A percentile compares a stretch with the other conserved stretches of the same genome.
phyloP scores from a whole-genome alignment of 2,797 vertebrate species.

The Aythya fuligula region DNA sequence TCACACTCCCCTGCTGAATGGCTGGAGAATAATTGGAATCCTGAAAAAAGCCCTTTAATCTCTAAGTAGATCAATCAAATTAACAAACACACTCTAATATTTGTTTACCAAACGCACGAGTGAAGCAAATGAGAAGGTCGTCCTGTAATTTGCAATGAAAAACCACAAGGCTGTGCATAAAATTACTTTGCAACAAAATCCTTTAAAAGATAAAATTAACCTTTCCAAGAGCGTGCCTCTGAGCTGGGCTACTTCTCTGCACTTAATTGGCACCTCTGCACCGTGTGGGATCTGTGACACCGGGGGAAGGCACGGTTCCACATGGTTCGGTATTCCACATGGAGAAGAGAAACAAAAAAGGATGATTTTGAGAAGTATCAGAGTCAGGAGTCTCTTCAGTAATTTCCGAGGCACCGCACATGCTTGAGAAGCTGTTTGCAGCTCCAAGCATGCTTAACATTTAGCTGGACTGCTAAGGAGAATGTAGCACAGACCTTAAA shows the following conservation, averaged over 20 bases:
- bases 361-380: not conserved
- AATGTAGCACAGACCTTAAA: not conserved
- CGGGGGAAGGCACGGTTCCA: not conserved
- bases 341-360: not conserved
- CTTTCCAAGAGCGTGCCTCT: slow-evolving; percentile 14
- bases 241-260: not conserved
- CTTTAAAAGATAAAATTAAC: slow-evolving; percentile 67
- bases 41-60: slow-evolving; percentile 12
- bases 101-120: slow-evolving; percentile 51
- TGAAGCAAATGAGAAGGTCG: slow-evolving; percentile 65
- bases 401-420: not conserved
- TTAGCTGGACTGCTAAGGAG: not conserved
- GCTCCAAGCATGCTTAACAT: not conserved
- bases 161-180: slow-evolving; percentile 50
- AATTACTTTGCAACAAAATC: slow-evolving; percentile 50
- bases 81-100: slow-evolving; percentile 55
- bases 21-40: slow-evolving; percentile 42
- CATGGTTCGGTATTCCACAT: not conserved
- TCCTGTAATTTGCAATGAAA: slow-evolving; percentile 46
- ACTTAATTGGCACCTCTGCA: not conserved
- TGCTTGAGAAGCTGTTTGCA: not conserved
- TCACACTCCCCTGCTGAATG: not conserved
- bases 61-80: slow-evolving; percentile 57
- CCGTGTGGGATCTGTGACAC: not conserved
- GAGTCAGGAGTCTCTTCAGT: not conserved